phyloP scores from a whole-genome alignment of 2,888 invertebrate genomes.

The Leptodirus hochenwartii region DNA sequence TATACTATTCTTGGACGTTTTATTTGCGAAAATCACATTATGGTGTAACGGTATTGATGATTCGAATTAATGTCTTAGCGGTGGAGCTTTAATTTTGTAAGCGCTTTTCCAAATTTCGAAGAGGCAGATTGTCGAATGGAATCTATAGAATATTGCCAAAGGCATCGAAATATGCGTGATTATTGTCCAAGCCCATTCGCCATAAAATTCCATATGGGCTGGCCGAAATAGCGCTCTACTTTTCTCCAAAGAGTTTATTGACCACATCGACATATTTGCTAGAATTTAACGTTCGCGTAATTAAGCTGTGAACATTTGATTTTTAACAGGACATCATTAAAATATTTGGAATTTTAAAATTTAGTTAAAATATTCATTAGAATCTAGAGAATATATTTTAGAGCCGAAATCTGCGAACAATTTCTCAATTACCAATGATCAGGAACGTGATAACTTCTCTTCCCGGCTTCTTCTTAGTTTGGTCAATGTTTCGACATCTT shows the following conservation, averaged over 20 bases:
- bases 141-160: slow-evolving; percentile 74
- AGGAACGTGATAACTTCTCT: slow-evolving; percentile 74
- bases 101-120: slow-evolving; percentile 86
- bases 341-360: too few relatives aligned
- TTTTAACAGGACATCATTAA: too few relatives aligned
- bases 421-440: too few relatives aligned
- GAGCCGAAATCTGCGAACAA: too few relatives aligned
- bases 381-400: too few relatives aligned
- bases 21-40: too few relatives aligned
- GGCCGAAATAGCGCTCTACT: slow-evolving; percentile 68
- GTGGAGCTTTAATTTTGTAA: slow-evolving; percentile 51
- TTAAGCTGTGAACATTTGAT: too few relatives aligned
- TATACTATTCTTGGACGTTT: too few relatives aligned
- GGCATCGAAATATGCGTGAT: slow-evolving; percentile 83
- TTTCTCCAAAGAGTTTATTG: slow-evolving; percentile 69
- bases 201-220: slow-evolving; percentile 65
- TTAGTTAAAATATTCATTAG: too few relatives aligned
- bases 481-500: slow-evolving; percentile 49
- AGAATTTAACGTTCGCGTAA: too few relatives aligned
- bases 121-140: slow-evolving; percentile 81
- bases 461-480: slow-evolving; percentile 60
- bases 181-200: slow-evolving; percentile 81
- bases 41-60: too few relatives aligned
- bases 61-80: too few relatives aligned
- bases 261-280: slow-evolving; percentile 72